Conservation (phyloP, 2,797 vertebrate genomes). For the Esox lucius region DNA sequence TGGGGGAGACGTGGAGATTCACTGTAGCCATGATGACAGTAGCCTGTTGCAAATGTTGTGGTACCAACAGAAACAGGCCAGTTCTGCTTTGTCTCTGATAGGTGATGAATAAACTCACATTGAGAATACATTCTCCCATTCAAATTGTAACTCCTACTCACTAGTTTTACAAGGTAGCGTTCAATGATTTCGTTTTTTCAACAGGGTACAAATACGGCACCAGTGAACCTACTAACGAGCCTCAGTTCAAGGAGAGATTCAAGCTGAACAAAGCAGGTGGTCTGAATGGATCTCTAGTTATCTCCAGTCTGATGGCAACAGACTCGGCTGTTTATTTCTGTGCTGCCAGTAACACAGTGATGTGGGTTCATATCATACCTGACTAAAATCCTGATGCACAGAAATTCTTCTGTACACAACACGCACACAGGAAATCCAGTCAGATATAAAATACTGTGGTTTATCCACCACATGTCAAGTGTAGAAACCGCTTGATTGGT, state of each 20-base stretch:
- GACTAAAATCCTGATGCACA: conserved; percentile 30
- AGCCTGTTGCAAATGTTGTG: conserved; percentile 42
- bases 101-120: not conserved
- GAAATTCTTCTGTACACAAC: not conserved
- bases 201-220: not conserved
- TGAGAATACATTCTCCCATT: too few relatives aligned
- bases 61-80: conserved; percentile 50
- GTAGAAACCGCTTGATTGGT: too few relatives aligned
- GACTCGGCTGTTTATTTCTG: conserved; percentile 55
- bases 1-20: conserved; percentile 21
- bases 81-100: conserved; percentile 25
- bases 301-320: not conserved
- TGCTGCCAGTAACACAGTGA: conserved; percentile 51
- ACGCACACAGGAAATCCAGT: conserved; percentile 6
- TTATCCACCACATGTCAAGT: too few relatives aligned
- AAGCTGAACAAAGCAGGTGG: not conserved
- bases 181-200: too few relatives aligned
- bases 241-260: not conserved
- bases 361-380: conserved; percentile 12
- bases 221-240: not conserved
- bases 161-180: too few relatives aligned
- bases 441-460: not conserved
- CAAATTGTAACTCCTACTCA: too few relatives aligned
- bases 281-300: conserved; percentile 23
- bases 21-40: conserved; percentile 45